phyloP scores from a whole-genome alignment of 2,797 vertebrate species.

The Sebastes alutus region DNA sequence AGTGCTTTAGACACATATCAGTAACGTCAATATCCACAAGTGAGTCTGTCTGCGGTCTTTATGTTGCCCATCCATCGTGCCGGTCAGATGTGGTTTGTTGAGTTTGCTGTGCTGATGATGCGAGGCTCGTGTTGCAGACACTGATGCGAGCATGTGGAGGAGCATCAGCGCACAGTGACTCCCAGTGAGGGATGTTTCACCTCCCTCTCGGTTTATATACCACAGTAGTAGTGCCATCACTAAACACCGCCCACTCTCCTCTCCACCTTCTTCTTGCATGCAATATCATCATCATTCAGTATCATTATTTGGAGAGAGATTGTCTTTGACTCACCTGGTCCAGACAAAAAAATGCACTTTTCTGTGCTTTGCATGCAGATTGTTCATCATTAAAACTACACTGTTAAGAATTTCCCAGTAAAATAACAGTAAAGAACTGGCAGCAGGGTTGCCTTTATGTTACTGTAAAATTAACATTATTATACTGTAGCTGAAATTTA shows the following conservation, averaged over 20 bases:
- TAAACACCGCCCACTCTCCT: slow-evolving; percentile 85
- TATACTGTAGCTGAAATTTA: too few relatives aligned
- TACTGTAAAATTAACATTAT: too few relatives aligned
- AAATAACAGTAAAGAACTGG: too few relatives aligned
- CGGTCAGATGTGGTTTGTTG: slow-evolving; percentile 58
- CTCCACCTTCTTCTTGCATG: slow-evolving; percentile 23
- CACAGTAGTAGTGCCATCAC: slow-evolving; percentile 81
- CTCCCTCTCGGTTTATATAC: slow-evolving; percentile 86
- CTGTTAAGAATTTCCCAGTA: too few relatives aligned
- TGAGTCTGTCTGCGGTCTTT: slow-evolving; percentile 83
- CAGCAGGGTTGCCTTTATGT: too few relatives aligned
- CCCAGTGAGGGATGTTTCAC: slow-evolving; percentile 70
- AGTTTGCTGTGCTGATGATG: slow-evolving; percentile 65
- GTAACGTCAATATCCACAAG: slow-evolving; percentile 86
- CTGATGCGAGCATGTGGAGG: slow-evolving; percentile 65
- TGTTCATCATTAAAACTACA: neutral
- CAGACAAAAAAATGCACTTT: neutral
- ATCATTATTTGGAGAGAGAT: neutral
- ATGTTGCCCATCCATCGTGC: slow-evolving; percentile 80
- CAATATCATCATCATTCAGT: neutral
- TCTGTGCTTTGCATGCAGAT: neutral
- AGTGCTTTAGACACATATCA: slow-evolving; percentile 75
- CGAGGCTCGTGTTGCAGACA: slow-evolving; percentile 58
- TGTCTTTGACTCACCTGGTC: neutral
- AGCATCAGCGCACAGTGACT: slow-evolving; percentile 75